Conservation (phyloP, 2,888 invertebrate species). For the Blomia tropicalis region DNA sequence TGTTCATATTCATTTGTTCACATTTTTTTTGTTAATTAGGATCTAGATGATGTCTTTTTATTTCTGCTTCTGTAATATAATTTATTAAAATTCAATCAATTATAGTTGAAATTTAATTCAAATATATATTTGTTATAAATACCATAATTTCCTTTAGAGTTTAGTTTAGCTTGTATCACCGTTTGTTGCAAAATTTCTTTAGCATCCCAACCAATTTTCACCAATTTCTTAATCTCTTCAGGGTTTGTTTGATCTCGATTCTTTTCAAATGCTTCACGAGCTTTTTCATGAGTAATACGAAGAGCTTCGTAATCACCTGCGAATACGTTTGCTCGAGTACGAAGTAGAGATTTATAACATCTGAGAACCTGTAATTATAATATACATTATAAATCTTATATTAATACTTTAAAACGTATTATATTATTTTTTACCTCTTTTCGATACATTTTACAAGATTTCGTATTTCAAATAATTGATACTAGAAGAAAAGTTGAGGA, state of each 20-base stretch:
- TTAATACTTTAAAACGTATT: background rate
- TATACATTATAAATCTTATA: background rate
- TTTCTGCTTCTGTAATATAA: background rate
- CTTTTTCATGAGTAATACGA: background rate
- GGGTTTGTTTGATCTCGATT: background rate
- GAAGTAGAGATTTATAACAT: background rate
- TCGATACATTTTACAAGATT: background rate
- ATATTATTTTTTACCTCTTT: background rate
- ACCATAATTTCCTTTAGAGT: constrained; percentile 7
- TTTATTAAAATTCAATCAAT: background rate
- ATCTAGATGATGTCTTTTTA: background rate
- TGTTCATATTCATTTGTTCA: background rate
- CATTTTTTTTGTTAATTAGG: background rate
- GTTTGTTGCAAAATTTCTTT: background rate
- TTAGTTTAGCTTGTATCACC: background rate
- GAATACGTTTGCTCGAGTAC: background rate
- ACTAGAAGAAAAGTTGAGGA: too few relatives aligned
- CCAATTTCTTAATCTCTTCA: background rate
- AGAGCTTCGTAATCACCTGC: background rate
- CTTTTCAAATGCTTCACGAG: constrained; percentile 7
- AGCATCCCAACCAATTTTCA: background rate
- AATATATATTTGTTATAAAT: too few relatives aligned
- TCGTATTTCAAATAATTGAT: too few relatives aligned
- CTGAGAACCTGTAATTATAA: background rate
- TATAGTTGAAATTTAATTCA: too few relatives aligned